phyloP scores from a whole-genome alignment of 2,888 invertebrate species.

The Drosophila dives region DNA sequence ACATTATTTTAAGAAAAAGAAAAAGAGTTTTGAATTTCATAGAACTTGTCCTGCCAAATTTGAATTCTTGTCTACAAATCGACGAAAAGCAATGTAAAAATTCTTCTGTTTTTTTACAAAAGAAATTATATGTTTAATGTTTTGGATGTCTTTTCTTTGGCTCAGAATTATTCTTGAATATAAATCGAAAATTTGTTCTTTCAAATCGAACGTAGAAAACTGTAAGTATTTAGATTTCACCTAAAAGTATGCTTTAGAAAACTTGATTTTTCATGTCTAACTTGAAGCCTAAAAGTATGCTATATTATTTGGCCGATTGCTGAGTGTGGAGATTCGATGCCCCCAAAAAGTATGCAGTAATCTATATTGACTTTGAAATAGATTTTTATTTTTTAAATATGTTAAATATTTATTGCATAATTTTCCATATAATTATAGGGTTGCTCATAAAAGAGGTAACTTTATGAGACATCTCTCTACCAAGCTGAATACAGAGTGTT shows the following conservation, averaged over 20 bases:
- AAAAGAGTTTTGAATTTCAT: not conserved
- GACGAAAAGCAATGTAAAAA: too few relatives aligned
- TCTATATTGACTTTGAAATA: not conserved
- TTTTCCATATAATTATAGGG: not conserved
- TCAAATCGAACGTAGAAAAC: not conserved
- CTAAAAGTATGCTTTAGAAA: not conserved
- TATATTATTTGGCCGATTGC: not conserved
- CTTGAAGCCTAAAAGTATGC: not conserved
- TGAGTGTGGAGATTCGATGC: not conserved
- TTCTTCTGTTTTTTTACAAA: not conserved
- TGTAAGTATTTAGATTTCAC: too few relatives aligned
- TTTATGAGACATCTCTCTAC: not conserved
- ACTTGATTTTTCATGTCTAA: not conserved
- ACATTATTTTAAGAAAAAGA: not conserved
- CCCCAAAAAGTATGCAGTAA: not conserved
- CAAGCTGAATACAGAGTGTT: not conserved
- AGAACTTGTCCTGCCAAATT: too few relatives aligned
- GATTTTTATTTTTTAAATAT: not conserved
- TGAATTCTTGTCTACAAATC: not conserved
- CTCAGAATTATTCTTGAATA: not conserved
- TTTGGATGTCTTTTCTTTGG: not conserved
- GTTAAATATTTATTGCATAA: not conserved
- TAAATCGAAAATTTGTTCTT: not conserved
- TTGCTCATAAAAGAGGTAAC: not conserved
- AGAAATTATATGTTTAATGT: not conserved